These are phyloP conservation scores for Oligia latruncula DNA, from an alignment of 2,888 invertebrate species.

Conservation along the genomic window DNA sequence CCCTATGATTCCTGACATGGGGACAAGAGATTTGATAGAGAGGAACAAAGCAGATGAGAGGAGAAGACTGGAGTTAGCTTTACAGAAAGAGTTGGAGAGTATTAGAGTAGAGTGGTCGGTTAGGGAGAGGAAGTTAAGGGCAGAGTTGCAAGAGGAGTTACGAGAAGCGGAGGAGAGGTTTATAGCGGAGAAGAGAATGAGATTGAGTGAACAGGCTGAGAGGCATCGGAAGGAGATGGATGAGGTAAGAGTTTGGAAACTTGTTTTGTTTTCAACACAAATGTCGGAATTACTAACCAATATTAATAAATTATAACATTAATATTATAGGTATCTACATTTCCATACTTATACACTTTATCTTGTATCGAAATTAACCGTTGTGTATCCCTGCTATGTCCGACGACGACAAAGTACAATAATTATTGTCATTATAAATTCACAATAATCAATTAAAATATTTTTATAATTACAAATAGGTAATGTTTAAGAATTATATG, in stretches of 20 bases:
- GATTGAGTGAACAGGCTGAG: constrained; percentile 86
- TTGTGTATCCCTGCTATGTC: not conserved
- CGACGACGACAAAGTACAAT: not conserved
- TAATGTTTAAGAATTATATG: too few species aligned
- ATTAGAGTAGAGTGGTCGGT: constrained; percentile 90
- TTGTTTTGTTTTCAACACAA: not conserved
- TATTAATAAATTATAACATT: too few species aligned
- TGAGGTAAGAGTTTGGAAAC: constrained; percentile 73
- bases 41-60: constrained; percentile 84
- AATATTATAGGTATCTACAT: too few species aligned
- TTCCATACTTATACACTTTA: not conserved
- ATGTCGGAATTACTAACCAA: too few species aligned
- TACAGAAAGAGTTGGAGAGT: constrained; percentile 88
- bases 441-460: not conserved
- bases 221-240: constrained; percentile 85
- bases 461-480: too few species aligned
- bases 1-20: constrained; percentile 83
- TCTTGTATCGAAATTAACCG: not conserved
- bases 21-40: constrained; percentile 83
- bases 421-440: not conserved
- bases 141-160: constrained; percentile 88
- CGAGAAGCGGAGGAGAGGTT: constrained; percentile 87
- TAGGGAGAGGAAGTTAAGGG: constrained; percentile 89
- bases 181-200: constrained; percentile 80
- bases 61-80: constrained; percentile 82